Conservation (phyloP, 2,797 vertebrate genomes). For the Calcarius lapponicus region DNA sequence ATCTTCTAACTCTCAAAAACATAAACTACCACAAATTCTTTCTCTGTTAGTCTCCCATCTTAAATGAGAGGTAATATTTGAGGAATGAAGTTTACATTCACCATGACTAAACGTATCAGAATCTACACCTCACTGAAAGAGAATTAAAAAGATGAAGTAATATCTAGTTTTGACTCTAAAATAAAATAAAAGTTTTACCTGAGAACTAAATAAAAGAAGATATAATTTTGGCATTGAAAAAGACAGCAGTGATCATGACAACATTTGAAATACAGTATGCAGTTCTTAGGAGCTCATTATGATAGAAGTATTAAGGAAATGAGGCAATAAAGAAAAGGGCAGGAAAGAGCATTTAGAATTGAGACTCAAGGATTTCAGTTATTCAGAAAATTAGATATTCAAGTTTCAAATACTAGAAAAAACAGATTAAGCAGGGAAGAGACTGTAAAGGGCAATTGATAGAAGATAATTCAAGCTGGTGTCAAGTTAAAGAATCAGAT, state of each 20-base stretch:
- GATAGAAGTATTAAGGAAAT: slow-evolving; percentile 9
- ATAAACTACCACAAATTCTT: not conserved
- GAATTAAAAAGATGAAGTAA: not conserved
- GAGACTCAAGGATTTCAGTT: not conserved
- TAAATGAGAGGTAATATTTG: not conserved
- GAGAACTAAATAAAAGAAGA: not conserved
- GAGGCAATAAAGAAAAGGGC: not conserved
- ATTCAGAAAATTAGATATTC: not conserved
- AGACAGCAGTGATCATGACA: not conserved
- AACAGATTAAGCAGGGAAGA: not conserved
- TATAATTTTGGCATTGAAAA: not conserved
- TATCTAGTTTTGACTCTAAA: not conserved
- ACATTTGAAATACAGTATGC: not conserved
- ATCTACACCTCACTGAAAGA: not conserved
- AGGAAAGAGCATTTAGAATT: not conserved
- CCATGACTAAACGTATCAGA: not conserved
- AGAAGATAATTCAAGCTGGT: not conserved
- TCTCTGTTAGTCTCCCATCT: not conserved
- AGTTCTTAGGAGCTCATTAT: not conserved
- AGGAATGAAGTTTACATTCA: not conserved
- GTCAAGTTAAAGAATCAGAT: not conserved
- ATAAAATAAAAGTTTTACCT: not conserved
- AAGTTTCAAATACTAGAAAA: not conserved
- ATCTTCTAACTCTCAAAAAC: not conserved
- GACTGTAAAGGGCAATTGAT: not conserved